These are phyloP conservation scores for Apotomis turbidana DNA, from an alignment of 2,888 invertebrate genomes.

Conservation along the genomic window DNA sequence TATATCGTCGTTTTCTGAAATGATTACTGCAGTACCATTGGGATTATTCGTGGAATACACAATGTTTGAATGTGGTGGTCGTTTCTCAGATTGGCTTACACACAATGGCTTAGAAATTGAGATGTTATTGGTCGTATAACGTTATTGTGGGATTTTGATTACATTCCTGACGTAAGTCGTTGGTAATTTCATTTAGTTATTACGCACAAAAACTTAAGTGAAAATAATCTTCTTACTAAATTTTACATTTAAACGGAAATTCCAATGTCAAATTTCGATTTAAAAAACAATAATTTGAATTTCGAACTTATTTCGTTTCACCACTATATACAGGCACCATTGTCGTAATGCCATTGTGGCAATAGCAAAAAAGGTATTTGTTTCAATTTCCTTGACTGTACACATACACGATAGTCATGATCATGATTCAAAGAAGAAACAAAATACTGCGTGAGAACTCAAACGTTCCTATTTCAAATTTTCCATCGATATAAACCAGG, in stretches of 20 bases:
- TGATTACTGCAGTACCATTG: not conserved
- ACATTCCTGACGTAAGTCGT: not conserved
- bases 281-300: too few relatives aligned
- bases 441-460: slow-evolving; percentile 31
- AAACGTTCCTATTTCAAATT: slow-evolving; percentile 29
- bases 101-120: not conserved
- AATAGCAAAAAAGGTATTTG: too few relatives aligned
- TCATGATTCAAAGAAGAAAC: slow-evolving; percentile 7
- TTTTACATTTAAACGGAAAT: too few relatives aligned
- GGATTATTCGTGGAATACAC: slow-evolving; percentile 1
- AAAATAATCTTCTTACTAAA: too few relatives aligned
- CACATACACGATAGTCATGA: not conserved
- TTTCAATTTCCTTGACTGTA: too few relatives aligned
- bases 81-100: not conserved
- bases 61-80: not conserved
- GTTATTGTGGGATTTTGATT: not conserved
- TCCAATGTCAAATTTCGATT: too few relatives aligned
- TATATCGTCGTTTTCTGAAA: not conserved
- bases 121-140: not conserved
- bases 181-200: not conserved
- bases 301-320: too few relatives aligned
- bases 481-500: slow-evolving; percentile 32
- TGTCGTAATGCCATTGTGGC: too few relatives aligned
- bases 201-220: not conserved
- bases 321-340: too few relatives aligned